These are phyloP conservation scores for Drosophila barbarae DNA, from an alignment of 2,888 invertebrate genomes.

Conservation along the genomic window DNA sequence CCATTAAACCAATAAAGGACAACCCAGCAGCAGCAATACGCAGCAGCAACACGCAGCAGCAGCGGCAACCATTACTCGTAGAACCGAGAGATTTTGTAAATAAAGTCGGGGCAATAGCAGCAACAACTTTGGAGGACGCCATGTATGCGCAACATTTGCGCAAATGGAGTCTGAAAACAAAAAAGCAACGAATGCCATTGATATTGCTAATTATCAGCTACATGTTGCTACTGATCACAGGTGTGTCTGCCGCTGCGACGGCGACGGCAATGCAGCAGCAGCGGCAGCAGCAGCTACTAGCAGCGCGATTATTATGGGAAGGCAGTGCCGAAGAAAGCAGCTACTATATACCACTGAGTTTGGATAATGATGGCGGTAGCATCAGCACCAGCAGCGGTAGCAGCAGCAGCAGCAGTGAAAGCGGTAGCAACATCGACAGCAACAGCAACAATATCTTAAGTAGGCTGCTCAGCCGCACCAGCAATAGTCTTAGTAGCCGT, in stretches of 20 bases:
- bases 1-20: slow-evolving; percentile 43
- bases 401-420: slow-evolving; percentile 37
- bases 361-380: slow-evolving; percentile 59
- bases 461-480: slow-evolving; percentile 67
- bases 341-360: slow-evolving; percentile 49
- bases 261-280: slow-evolving; percentile 28
- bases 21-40: slow-evolving; percentile 32
- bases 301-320: slow-evolving; percentile 40
- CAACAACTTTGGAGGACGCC: slow-evolving; percentile 78
- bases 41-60: slow-evolving; percentile 15
- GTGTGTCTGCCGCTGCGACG: slow-evolving; percentile 22
- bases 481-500: slow-evolving; percentile 64
- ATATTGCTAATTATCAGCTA: slow-evolving; percentile 79
- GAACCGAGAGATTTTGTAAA: slow-evolving; percentile 60
- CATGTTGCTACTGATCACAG: slow-evolving; percentile 78
- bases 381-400: slow-evolving; percentile 51
- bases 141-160: slow-evolving; percentile 81
- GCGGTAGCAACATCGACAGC: slow-evolving; percentile 38
- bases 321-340: slow-evolving; percentile 55
- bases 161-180: slow-evolving; percentile 81
- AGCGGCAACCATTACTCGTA: slow-evolving; percentile 24
- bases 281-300: slow-evolving; percentile 37
- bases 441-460: slow-evolving; percentile 69
- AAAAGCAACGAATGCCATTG: slow-evolving; percentile 80
- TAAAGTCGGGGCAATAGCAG: slow-evolving; percentile 68